phyloP scores from a whole-genome alignment of 2,888 invertebrate species.

The Heliconius sara region DNA sequence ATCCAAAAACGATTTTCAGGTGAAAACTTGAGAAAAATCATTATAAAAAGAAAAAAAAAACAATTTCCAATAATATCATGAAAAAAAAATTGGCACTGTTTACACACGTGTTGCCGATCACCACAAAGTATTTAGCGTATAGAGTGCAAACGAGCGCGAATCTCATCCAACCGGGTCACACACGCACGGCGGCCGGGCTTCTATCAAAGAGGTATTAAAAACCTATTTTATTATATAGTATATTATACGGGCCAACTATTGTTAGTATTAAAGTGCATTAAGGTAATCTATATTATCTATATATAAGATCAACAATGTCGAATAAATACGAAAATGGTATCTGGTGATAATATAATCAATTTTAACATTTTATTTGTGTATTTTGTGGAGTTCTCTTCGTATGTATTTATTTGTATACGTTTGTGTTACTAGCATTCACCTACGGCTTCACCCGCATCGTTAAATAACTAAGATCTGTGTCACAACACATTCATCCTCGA shows the following conservation, averaged over 20 bases:
- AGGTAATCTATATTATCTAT: slow-evolving; percentile 35
- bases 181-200: slow-evolving; percentile 27
- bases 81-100: slow-evolving; percentile 21
- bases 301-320: slow-evolving; percentile 16
- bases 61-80: slow-evolving; percentile 2
- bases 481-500: no score
- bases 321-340: slow-evolving; percentile 12
- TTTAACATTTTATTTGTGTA: not conserved
- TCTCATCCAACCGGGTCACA: slow-evolving; percentile 38
- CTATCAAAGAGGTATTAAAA: slow-evolving; percentile 16
- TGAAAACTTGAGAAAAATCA: not conserved
- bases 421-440: not conserved
- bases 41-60: not conserved
- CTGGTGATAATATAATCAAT: slow-evolving; percentile 18
- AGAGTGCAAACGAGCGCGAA: slow-evolving; percentile 24
- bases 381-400: no score
- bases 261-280: slow-evolving; percentile 32
- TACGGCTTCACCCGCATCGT: not conserved
- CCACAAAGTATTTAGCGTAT: slow-evolving; percentile 19
- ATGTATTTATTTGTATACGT: no score
- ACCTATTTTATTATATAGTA: not conserved
- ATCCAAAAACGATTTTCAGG: not conserved
- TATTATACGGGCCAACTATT: slow-evolving; percentile 18
- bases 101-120: slow-evolving; percentile 23
- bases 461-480: not conserved